Evolutionary conservation across 2,888 invertebrate genomes (phyloP).

Genomic region (Abrostola tripartita): DNA sequence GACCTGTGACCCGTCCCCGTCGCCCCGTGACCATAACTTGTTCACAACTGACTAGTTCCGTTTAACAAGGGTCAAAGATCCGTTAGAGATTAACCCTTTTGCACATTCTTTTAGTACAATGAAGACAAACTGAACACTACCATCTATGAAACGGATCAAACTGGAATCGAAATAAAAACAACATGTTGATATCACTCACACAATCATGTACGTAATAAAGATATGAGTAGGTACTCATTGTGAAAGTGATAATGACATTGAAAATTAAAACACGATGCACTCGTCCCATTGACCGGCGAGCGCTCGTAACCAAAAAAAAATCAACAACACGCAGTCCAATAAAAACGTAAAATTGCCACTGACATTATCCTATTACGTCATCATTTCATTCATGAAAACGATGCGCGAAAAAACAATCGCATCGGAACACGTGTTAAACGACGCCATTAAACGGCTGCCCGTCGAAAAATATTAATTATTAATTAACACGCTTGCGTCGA

Average conservation of each 20-base stretch:
- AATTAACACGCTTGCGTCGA: slow-evolving; percentile 83
- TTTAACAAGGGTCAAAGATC: slow-evolving; percentile 43
- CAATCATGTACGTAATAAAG: slow-evolving; percentile 46
- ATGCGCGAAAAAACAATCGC: slow-evolving; percentile 84
- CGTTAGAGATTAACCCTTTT: slow-evolving; percentile 45
- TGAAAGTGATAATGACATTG: slow-evolving; percentile 88
- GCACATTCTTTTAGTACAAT: slow-evolving; percentile 2
- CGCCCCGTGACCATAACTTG: slow-evolving; percentile 45
- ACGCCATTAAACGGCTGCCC: slow-evolving; percentile 80
- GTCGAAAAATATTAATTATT: slow-evolving; percentile 88
- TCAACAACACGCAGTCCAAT: slow-evolving; percentile 82
- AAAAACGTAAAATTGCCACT: slow-evolving; percentile 87
- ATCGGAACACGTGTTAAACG: slow-evolving; percentile 85
- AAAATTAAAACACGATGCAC: slow-evolving; percentile 86
- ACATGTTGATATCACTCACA: slow-evolving; percentile 44
- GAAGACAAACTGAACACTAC: slow-evolving; percentile 12
- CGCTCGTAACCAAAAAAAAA: slow-evolving; percentile 80
- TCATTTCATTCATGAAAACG: slow-evolving; percentile 87
- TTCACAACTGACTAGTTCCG: slow-evolving; percentile 51
- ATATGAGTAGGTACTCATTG: slow-evolving; percentile 75
- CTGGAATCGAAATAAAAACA: slow-evolving; percentile 44
- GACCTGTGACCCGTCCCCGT: slow-evolving; percentile 51
- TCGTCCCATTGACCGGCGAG: slow-evolving; percentile 83
- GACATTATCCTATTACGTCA: slow-evolving; percentile 88
- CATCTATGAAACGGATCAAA: slow-evolving; percentile 8